Evolutionary conservation across 2,888 invertebrate genomes (phyloP).

Genomic region (Sepioteuthis lessoniana): DNA sequence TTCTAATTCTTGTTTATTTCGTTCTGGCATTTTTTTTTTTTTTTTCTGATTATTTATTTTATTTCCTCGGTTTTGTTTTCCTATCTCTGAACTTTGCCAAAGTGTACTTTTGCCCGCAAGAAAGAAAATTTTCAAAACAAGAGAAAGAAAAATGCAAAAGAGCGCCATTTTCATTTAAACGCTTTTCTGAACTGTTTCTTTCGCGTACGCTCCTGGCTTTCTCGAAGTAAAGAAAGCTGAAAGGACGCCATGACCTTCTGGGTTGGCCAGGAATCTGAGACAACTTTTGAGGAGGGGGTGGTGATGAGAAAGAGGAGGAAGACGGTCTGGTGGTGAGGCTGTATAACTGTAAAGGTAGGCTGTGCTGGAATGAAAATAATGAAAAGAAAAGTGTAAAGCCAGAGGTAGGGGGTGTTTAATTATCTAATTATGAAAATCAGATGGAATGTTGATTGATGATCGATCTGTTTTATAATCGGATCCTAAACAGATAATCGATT

Average conservation of each 20-base stretch:
- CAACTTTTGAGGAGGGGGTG: not conserved
- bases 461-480: not conserved
- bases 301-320: not conserved
- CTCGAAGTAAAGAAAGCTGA: not conserved
- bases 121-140: not conserved
- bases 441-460: not conserved
- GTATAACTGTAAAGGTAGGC: not conserved
- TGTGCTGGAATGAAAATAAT: not conserved
- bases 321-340: not conserved
- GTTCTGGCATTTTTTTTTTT: not conserved
- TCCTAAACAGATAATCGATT: not conserved
- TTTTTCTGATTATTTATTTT: not conserved
- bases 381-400: not conserved
- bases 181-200: not conserved
- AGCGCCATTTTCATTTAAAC: not conserved
- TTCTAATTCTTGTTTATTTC: not conserved
- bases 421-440: not conserved
- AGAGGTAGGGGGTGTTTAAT: not conserved
- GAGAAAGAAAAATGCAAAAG: not conserved
- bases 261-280: not conserved
- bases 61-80: not conserved
- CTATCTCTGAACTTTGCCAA: not conserved
- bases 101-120: conserved; percentile 14
- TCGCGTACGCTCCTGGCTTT: not conserved
- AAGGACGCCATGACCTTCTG: conserved; percentile 18